These are phyloP conservation scores for Bellardia bayeri DNA, from an alignment of 2,888 invertebrate species.

Conservation along the genomic window DNA sequence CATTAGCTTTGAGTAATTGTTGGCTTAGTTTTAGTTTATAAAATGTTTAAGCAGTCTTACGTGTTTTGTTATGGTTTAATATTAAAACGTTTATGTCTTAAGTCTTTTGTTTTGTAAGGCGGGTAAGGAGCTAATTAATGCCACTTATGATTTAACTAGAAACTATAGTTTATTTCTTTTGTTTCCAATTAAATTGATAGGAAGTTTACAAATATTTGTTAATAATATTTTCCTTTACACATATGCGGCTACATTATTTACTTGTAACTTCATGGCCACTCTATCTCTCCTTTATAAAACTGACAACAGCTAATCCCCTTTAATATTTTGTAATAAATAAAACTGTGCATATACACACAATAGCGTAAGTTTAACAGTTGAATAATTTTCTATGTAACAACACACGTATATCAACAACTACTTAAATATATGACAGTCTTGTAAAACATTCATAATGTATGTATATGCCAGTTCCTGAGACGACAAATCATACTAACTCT, in stretches of 20 bases:
- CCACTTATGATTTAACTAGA: too few species aligned
- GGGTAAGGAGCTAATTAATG: too few species aligned
- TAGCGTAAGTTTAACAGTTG: background rate
- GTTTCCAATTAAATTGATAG: too few species aligned
- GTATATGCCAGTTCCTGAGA: background rate
- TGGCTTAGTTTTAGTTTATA: too few species aligned
- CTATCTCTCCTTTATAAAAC: background rate
- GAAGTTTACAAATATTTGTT: too few species aligned
- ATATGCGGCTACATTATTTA: too few species aligned
- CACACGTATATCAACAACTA: conserved; percentile 27
- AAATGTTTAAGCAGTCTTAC: too few species aligned
- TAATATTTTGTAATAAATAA: background rate
- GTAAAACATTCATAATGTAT: background rate
- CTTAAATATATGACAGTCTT: conserved; percentile 15
- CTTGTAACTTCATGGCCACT: background rate
- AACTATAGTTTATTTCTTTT: too few species aligned
- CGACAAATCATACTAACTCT: conserved; percentile 38
- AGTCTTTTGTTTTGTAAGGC: conserved; percentile 26
- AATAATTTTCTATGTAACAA: conserved; percentile 21
- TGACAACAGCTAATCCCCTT: background rate
- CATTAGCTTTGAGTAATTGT: too few species aligned
- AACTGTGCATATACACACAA: background rate
- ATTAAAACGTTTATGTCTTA: conserved; percentile 1
- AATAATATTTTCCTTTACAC: too few species aligned
- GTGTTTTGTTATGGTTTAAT: too few species aligned